These are phyloP conservation scores for Calephelis perditalis DNA, from an alignment of 2,888 invertebrate genomes.

Conservation along the genomic window DNA sequence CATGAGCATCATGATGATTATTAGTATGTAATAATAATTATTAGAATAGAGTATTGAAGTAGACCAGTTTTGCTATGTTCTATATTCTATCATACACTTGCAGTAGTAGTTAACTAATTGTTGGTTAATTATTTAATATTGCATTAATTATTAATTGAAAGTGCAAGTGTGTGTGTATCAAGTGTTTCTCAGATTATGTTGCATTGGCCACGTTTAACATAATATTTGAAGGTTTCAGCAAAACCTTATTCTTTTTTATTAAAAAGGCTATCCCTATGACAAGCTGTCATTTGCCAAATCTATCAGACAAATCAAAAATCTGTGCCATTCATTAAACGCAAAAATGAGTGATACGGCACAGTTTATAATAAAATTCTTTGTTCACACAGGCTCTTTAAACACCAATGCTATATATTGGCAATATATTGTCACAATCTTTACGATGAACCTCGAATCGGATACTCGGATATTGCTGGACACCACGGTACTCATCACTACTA, in stretches of 20 bases:
- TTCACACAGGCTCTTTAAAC: constrained; percentile 38
- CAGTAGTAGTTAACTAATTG: no score
- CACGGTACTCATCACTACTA: constrained; percentile 37
- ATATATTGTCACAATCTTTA: constrained; percentile 40
- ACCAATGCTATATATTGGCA: constrained; percentile 47
- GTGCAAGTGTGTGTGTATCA: no score
- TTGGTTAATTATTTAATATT: no score
- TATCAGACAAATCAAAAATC: neutral
- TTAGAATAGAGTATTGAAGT: no score
- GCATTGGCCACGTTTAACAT: neutral
- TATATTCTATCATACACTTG: no score
- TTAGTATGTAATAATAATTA: no score
- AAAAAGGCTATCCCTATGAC: neutral
- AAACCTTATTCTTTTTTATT: neutral
- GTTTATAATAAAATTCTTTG: constrained; percentile 43
- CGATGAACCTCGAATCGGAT: constrained; percentile 41
- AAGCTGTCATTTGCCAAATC: neutral
- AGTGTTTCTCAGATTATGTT: no score
- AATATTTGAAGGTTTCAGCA: neutral
- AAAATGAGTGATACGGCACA: constrained; percentile 36
- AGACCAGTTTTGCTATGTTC: no score
- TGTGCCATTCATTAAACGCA: constrained; percentile 10
- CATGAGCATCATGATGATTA: no score
- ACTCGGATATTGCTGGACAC: constrained; percentile 40
- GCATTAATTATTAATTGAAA: no score